Evolutionary conservation across 2,113 vertebrate genomes (phyloP).

Genomic region (Psephotus haematonotus): DNA sequence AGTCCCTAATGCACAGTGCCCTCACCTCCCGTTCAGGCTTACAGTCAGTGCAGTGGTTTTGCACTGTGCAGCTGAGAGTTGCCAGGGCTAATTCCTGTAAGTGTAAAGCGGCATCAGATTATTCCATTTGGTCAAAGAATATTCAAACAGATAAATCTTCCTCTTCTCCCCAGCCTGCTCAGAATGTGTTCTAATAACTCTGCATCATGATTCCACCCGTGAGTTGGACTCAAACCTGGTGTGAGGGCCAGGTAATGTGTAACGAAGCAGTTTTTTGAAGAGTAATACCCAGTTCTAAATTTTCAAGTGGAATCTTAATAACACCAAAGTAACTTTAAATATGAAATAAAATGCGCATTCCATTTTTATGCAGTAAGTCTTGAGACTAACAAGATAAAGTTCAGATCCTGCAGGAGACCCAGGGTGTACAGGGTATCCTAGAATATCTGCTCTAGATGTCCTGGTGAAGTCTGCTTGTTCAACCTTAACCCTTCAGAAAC

Average conservation of each 20-base stretch:
- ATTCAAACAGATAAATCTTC: neutral
- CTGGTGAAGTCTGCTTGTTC: neutral
- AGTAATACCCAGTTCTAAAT: neutral
- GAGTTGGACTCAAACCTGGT: neutral
- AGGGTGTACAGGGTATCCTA: neutral
- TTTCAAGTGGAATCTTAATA: neutral
- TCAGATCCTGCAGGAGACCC: neutral
- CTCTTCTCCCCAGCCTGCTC: neutral
- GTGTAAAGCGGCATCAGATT: neutral
- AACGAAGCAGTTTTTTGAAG: neutral
- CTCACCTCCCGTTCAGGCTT: neutral
- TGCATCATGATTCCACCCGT: neutral
- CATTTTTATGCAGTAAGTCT: neutral
- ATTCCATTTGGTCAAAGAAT: neutral
- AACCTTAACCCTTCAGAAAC: neutral
- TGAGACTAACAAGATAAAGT: neutral
- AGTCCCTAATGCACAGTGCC: rapidly evolving
- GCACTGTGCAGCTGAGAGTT: neutral
- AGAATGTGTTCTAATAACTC: neutral
- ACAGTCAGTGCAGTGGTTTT: rapidly evolving
- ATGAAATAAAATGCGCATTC: neutral
- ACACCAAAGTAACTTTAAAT: neutral
- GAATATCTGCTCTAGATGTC: neutral
- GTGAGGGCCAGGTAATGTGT: no score
- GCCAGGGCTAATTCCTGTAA: neutral